Evolutionary conservation across 2,113 vertebrate genomes (phyloP).

Genomic region (Marmota flaviventris): DNA sequence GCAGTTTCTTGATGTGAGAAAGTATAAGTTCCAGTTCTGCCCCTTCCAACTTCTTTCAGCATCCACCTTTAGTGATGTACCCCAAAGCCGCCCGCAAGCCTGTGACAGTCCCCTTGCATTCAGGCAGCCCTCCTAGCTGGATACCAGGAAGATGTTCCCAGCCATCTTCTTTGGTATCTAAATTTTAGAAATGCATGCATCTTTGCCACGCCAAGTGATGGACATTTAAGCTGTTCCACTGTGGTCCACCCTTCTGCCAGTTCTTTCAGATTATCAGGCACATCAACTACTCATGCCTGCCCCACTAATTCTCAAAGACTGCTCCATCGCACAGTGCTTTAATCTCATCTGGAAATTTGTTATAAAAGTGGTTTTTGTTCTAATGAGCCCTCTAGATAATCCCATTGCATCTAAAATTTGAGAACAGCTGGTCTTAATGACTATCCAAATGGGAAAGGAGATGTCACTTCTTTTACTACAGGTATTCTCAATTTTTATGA

Average conservation of each 20-base stretch:
- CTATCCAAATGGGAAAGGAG: neutral
- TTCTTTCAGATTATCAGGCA: conserved; percentile 18
- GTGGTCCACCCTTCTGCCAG: neutral
- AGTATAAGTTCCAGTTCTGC: neutral
- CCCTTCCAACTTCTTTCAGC: neutral
- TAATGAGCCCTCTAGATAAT: neutral
- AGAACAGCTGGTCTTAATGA: neutral
- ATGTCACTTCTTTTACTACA: neutral
- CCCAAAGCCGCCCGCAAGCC: neutral
- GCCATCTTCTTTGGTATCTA: neutral
- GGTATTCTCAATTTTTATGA: conserved; percentile 7
- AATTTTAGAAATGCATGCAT: conserved; percentile 1
- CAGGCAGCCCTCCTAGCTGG: neutral
- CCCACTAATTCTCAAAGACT: neutral
- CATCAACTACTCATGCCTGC: neutral
- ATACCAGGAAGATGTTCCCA: neutral
- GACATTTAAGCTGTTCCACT: neutral
- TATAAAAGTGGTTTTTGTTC: neutral
- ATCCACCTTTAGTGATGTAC: neutral
- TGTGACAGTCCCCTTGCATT: neutral
- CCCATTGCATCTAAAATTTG: neutral
- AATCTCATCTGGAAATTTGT: neutral
- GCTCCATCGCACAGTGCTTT: neutral
- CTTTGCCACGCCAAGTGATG: conserved; percentile 7
- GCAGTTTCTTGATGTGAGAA: conserved; percentile 2